Percentiles rank a stretch among this genome's conserved stretches.
Evolutionary conservation across 2,113 vertebrate genomes (phyloP).

Genomic region (Hippocampus mohnikei): DNA sequence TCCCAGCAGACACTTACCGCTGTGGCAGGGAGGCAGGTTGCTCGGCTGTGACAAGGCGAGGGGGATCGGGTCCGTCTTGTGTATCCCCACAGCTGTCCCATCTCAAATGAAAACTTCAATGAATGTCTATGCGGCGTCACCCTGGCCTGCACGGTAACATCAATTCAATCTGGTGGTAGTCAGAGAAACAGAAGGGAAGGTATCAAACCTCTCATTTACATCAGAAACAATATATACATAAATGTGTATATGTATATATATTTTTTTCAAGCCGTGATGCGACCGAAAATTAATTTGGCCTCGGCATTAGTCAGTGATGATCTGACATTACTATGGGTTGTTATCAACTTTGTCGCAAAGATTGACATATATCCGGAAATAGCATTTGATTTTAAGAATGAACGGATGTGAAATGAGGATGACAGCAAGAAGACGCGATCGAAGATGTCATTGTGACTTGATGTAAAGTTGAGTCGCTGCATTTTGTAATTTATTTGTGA

Average conservation of each 20-base stretch:
- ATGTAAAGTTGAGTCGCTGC: no score
- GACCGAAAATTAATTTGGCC: neutral
- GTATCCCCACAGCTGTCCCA: constrained; percentile 61
- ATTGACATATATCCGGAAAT: neutral
- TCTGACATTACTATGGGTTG: neutral
- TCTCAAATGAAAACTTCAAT: constrained; percentile 63
- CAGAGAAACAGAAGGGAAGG: constrained; percentile 40
- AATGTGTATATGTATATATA: no score
- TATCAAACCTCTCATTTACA: constrained; percentile 5
- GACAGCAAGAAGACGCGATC: neutral
- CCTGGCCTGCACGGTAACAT: constrained; percentile 14
- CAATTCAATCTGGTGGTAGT: neutral
- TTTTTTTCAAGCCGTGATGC: neutral
- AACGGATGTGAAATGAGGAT: neutral
- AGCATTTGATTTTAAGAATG: neutral
- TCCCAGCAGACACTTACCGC: constrained; percentile 1
- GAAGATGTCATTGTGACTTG: neutral
- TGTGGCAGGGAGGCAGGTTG: constrained; percentile 53
- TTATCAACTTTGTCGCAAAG: neutral
- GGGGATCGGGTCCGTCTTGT: constrained; percentile 46
- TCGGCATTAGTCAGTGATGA: neutral
- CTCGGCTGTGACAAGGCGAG: constrained; percentile 50
- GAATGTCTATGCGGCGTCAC: constrained; percentile 27
- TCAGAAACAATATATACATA: neutral
- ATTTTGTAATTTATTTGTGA: no score